Base-by-base conservation (phyloP, 2,797 vertebrate genomes). In the Kryptolebias ocellatus region DNA sequence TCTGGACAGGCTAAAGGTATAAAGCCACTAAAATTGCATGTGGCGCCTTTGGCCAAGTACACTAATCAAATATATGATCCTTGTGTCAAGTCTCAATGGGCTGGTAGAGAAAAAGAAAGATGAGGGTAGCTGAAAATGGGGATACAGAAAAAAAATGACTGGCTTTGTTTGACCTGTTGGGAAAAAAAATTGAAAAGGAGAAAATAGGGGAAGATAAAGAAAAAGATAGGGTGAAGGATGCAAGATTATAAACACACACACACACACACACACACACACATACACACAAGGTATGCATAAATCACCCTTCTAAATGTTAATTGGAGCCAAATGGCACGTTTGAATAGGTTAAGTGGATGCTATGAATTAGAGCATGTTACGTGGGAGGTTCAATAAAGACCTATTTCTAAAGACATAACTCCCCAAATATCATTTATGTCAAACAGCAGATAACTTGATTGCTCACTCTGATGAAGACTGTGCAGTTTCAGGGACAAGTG, bases 271-370 rank as follows among this genome's bases (percentile, higher is more conserved):
- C 39, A 68, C 8, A 8, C 34, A 10, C 31, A 4, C 31, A 34
- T 7, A 73, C 46, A 74, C 39, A 78, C 45, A 66, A 63, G 44
- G 47, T 27, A 56, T 59, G 58, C 60, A 87, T 86, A 82, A 85
- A 86, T 89, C 78, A 53, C 29, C 56, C 59, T 75, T 86, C 78
- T 78, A 88, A 85, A 88, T 91, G 83, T 88, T 86, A 88, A 90
- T 87, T 79, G 67, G 71, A 66, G 76, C 70, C 80, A 80, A 90
- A 87, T 83, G 83, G 84, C 80, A 72, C 12, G 7, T 78, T 74
- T 74, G 84, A 84, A 80, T 81, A 81, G 83, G 85, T 88, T 82
- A 90, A 89, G 81, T 89, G 81, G 80, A 78, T 8, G 44, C 46
- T 57, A 44, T 39, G 78, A 81, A 79, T 83, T 64, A 70, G 72